Evolutionary conservation across 2,888 invertebrate genomes (phyloP).

Genomic region (Ctena decussata): DNA sequence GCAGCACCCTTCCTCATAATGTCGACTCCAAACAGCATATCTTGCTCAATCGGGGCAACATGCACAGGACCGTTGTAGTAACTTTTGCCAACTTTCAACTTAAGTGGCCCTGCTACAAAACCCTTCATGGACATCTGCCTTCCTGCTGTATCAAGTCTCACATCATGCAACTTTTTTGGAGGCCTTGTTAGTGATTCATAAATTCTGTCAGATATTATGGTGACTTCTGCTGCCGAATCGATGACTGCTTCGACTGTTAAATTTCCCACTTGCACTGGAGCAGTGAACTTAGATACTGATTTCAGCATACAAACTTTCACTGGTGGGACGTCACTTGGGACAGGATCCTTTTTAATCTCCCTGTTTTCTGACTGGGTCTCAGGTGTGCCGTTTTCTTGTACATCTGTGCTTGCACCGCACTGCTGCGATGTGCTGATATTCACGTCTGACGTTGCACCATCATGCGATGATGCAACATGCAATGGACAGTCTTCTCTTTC

Average conservation of each 20-base stretch:
- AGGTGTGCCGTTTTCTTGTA: not conserved
- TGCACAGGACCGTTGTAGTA: not conserved
- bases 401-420: not conserved
- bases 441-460: not conserved
- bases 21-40: not conserved
- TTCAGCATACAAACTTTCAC: slow-evolving; percentile 17
- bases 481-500: not conserved
- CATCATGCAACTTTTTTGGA: slow-evolving; percentile 33
- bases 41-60: slow-evolving; percentile 1
- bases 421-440: not conserved
- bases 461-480: not conserved
- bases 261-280: slow-evolving; percentile 14
- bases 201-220: slow-evolving; percentile 54
- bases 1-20: not conserved
- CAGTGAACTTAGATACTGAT: slow-evolving; percentile 22
- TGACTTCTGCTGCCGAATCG: slow-evolving; percentile 57
- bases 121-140: slow-evolving; percentile 41
- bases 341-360: too few species aligned
- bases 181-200: slow-evolving; percentile 19
- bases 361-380: too few species aligned
- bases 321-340: not conserved
- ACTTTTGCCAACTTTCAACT: not conserved
- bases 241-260: slow-evolving; percentile 17
- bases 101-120: not conserved
- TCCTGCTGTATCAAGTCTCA: slow-evolving; percentile 45